Evolutionary conservation across 2,888 invertebrate species (phyloP).

Genomic region (Parelbella ahira): DNA sequence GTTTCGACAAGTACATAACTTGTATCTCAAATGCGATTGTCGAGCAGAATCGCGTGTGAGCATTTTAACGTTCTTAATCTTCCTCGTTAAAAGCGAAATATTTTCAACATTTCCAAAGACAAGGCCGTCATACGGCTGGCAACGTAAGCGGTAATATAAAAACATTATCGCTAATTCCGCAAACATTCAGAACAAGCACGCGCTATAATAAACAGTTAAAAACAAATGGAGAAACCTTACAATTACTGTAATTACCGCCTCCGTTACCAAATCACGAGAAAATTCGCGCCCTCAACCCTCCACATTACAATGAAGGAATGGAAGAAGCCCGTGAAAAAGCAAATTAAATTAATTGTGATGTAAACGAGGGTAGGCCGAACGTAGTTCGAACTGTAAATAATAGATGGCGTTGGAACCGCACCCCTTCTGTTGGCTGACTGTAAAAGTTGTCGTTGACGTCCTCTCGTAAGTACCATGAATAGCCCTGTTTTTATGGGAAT

Average conservation of each 20-base stretch:
- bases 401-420: slow-evolving; percentile 59
- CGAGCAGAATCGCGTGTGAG: no score
- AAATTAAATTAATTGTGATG: slow-evolving; percentile 79
- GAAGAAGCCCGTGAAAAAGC: slow-evolving; percentile 78
- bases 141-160: slow-evolving; percentile 32
- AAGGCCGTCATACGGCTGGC: neutral
- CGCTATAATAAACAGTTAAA: slow-evolving; percentile 65
- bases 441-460: slow-evolving; percentile 30
- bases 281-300: slow-evolving; percentile 71
- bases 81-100: neutral
- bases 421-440: slow-evolving; percentile 41
- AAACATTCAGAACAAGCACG: slow-evolving; percentile 52
- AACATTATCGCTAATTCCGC: slow-evolving; percentile 46
- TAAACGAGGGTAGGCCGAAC: slow-evolving; percentile 70
- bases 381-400: slow-evolving; percentile 64
- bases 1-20: no score
- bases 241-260: slow-evolving; percentile 73
- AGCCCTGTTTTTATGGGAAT: slow-evolving; percentile 31
- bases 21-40: no score
- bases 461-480: slow-evolving; percentile 30
- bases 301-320: slow-evolving; percentile 69
- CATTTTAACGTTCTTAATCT: neutral
- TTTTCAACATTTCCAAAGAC: slow-evolving; percentile 3
- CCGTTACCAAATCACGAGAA: slow-evolving; percentile 75
- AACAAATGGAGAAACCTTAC: slow-evolving; percentile 71